These are phyloP conservation scores for Zoanthus gigantus DNA, from an alignment of 92 coral and sea anemone genomes.

Conservation along the genomic window DNA sequence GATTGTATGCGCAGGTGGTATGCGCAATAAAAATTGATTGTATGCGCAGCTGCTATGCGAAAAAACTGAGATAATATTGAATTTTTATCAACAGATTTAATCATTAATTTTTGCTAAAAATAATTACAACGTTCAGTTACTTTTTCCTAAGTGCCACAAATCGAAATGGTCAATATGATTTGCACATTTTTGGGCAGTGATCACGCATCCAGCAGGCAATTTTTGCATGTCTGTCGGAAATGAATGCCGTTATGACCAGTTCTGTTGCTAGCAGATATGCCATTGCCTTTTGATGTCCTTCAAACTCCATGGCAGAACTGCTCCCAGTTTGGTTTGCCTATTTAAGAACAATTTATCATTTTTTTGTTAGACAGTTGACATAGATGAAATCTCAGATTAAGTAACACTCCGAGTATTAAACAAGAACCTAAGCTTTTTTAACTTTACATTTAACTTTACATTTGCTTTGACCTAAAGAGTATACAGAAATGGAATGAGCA, in stretches of 20 bases:
- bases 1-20: no score
- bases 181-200: slow-evolving; percentile 60
- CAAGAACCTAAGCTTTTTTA: neutral
- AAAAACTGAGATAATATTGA: neutral
- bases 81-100: slow-evolving; percentile 12
- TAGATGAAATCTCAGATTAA: neutral
- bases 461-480: neutral
- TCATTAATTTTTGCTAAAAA: neutral
- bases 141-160: slow-evolving; percentile 71
- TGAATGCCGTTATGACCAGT: slow-evolving; percentile 63
- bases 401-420: neutral
- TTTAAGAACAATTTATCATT: neutral
- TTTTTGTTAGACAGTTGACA: neutral
- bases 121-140: neutral
- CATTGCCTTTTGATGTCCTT: slow-evolving; percentile 61
- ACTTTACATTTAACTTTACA: neutral
- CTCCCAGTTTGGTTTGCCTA: slow-evolving; percentile 65
- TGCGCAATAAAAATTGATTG: no score
- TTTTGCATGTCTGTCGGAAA: slow-evolving; percentile 69
- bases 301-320: slow-evolving; percentile 65
- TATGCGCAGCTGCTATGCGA: no score
- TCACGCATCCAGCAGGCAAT: slow-evolving; percentile 77
- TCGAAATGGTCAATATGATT: neutral
- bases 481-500: neutral
- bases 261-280: slow-evolving; percentile 58